Conservation (phyloP, 2,797 vertebrate species). For the Eleutherodactylus coqui region DNA sequence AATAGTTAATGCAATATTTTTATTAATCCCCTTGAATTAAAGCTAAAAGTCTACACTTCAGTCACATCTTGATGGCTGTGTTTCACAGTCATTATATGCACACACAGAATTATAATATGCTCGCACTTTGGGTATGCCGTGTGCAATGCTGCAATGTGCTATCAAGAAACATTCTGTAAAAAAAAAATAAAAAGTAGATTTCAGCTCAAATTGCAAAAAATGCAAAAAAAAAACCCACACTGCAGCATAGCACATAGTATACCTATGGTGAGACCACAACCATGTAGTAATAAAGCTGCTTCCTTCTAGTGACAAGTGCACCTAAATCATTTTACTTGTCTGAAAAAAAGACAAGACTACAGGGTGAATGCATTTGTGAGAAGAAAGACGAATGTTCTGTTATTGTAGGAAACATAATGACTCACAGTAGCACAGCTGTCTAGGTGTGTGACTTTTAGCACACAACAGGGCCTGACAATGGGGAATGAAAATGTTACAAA, state of each 20-base stretch:
- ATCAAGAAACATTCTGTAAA: no score
- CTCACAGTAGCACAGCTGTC: background rate
- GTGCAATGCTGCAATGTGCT: no score
- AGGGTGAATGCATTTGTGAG: background rate
- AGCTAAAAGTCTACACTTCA: no score
- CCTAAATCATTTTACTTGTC: background rate
- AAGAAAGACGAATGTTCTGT: background rate
- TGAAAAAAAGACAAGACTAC: background rate
- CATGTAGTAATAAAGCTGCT: background rate
- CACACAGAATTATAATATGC: no score
- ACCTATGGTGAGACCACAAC: background rate
- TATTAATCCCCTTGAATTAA: no score
- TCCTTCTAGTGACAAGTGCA: background rate
- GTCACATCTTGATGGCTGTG: no score
- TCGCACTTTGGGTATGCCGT: no score
- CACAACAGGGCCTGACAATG: background rate
- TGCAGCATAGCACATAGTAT: background rate
- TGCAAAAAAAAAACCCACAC: no score
- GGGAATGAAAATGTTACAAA: conserved; percentile 1
- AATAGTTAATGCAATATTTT: no score
- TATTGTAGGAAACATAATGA: background rate
- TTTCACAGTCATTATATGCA: no score
- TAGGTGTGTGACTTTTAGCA: background rate
- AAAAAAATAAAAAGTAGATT: no score
- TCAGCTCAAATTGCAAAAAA: no score